These are phyloP conservation scores for Chironex yamaguchii DNA, from an alignment of 30 jellyfish, hydroid and myxozoan genomes.

Conservation along the genomic window DNA sequence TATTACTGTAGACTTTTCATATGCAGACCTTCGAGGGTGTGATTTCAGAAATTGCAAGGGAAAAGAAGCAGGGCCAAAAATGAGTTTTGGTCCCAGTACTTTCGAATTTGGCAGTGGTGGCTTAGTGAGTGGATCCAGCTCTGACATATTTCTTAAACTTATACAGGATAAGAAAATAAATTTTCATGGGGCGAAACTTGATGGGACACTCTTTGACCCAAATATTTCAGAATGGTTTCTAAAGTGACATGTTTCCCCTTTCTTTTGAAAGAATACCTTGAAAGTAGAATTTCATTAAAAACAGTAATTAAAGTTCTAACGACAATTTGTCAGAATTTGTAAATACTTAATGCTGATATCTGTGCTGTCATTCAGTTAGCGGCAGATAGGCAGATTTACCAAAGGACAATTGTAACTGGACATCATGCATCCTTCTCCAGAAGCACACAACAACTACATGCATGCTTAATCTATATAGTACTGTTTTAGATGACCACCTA, in stretches of 20 bases:
- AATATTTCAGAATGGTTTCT: constrained; percentile 32
- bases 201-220: constrained; percentile 86
- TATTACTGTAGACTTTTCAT: constrained; percentile 68
- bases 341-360: too few relatives aligned
- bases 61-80: constrained; percentile 85
- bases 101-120: constrained; percentile 89
- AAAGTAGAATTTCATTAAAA: too few relatives aligned
- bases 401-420: too few relatives aligned
- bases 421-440: too few relatives aligned
- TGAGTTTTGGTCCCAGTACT: constrained; percentile 85
- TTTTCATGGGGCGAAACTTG: constrained; percentile 81
- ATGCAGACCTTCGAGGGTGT: constrained; percentile 81
- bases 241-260: neutral
- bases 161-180: constrained; percentile 63
- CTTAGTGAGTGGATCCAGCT: constrained; percentile 88
- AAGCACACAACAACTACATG: too few relatives aligned
- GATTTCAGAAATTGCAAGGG: constrained; percentile 91
- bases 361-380: too few relatives aligned
- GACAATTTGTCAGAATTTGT: too few relatives aligned
- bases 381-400: too few relatives aligned
- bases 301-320: too few relatives aligned
- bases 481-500: too few relatives aligned
- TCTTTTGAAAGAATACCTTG: too few relatives aligned
- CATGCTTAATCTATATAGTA: too few relatives aligned
- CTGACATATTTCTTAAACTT: constrained; percentile 71